Evolutionary conservation across 2,888 invertebrate species (phyloP).

Genomic region (Lymantria monacha): DNA sequence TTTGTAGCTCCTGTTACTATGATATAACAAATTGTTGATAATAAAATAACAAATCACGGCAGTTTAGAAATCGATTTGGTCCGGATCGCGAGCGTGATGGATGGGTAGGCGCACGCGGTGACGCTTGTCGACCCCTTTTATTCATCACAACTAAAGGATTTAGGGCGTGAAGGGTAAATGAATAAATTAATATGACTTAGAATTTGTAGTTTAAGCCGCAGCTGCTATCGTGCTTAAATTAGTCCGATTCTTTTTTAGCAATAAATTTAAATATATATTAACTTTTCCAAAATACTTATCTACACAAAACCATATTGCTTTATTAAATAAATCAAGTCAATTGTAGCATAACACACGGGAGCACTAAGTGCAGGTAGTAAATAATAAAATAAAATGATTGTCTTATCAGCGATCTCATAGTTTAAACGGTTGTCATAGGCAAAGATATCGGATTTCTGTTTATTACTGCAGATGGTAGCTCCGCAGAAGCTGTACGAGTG

Average conservation of each 20-base stretch:
- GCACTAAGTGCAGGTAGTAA: slow-evolving; percentile 51
- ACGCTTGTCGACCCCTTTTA: slow-evolving; percentile 52
- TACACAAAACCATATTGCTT: not conserved
- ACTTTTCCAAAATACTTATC: slow-evolving; percentile 11
- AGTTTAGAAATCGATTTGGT: slow-evolving; percentile 71
- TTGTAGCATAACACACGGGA: slow-evolving; percentile 58
- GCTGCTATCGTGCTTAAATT: slow-evolving; percentile 60
- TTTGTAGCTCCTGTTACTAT: slow-evolving; percentile 24
- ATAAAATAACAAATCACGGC: slow-evolving; percentile 52
- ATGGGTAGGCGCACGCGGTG: slow-evolving; percentile 60
- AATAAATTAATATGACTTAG: slow-evolving; percentile 70
- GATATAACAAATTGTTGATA: slow-evolving; percentile 40
- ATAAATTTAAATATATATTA: slow-evolving; percentile 18
- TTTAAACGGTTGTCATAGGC: slow-evolving; percentile 62
- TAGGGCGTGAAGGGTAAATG: slow-evolving; percentile 79
- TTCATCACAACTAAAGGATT: slow-evolving; percentile 48
- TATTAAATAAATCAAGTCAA: slow-evolving; percentile 36
- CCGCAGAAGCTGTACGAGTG: slow-evolving; percentile 58
- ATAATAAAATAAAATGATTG: slow-evolving; percentile 67
- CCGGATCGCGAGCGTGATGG: slow-evolving; percentile 61
- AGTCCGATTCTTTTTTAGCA: slow-evolving; percentile 30
- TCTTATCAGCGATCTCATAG: slow-evolving; percentile 68
- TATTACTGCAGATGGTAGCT: slow-evolving; percentile 65
- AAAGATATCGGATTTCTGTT: slow-evolving; percentile 76
- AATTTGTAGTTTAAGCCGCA: slow-evolving; percentile 56